Base-by-base conservation (phyloP, 2,113 vertebrate species). In the Pavo muticus region DNA sequence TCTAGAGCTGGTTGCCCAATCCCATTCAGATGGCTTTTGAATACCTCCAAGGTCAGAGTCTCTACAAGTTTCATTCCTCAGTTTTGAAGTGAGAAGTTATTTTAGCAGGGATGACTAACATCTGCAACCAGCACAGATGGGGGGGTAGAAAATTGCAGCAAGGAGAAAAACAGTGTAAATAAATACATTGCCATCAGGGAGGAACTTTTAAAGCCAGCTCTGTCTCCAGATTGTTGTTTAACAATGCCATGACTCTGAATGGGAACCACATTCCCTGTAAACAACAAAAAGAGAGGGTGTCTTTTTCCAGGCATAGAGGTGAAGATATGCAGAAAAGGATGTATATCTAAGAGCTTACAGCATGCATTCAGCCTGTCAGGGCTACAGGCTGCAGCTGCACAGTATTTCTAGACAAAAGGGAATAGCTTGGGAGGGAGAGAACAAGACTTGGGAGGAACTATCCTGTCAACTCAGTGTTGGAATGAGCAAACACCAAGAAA, bases 391-490 rank as follows among this genome's bases (percentile, higher is more conserved):
- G 32, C 25, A 23, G 5, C n/a, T 14, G 9, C 68, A 37, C 57
- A 64, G 37, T 1, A 2, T 73, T 94, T 73, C 27, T 57, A 52
- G 47, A 59, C 9, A 73, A n/a, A 68, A 32, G 14, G 9, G 13
- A 73, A 5, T 18, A 74, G 11, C 54, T 45, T 73, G 29, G 15
- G 18, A 68, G 21, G 4, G n/a, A 42, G n/a, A 10, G 59, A 83
- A 32, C 11, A 39, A 73, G 37, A 57, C 30, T 65, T 30, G 37
- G n/a, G 21, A 89, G 35, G 6, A 29, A 52, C 32, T 29, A 5
- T 32, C 2, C 14, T 82, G 67, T 40, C 37, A 9, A 20, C 0
- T 0, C 42, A 52, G 65, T 10, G 18, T 18, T 13, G 59, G 25
- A 10, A 69, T 59, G 30, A 52, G 24, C 37, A 63, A 85, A 14